These are phyloP conservation scores for Osmerus eperlanus DNA, from an alignment of 2,113 vertebrate species.

Conservation along the genomic window DNA sequence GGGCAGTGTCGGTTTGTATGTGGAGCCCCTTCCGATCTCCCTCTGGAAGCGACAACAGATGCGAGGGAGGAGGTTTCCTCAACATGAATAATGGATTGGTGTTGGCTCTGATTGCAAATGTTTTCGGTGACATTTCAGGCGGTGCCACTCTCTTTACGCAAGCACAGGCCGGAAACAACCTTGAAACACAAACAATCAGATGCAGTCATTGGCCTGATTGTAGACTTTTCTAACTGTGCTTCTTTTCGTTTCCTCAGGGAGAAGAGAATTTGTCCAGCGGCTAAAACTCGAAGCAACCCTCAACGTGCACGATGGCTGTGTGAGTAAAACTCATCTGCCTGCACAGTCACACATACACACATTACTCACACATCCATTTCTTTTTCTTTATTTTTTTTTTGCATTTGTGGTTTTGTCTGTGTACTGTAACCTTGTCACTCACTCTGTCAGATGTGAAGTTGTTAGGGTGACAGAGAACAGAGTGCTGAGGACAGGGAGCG, in stretches of 20 bases:
- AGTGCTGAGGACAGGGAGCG: background rate
- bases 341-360: background rate
- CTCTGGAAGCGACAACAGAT: background rate
- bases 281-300: conserved; percentile 96
- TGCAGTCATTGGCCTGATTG: background rate
- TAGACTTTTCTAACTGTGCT: background rate
- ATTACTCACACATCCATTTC: too few species aligned
- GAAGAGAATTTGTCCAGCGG: conserved; percentile 98
- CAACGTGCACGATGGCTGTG: conserved; percentile 96
- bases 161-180: too few species aligned
- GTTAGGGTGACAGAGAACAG: too few species aligned
- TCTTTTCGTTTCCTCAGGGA: conserved; percentile 71
- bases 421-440: background rate
- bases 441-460: background rate
- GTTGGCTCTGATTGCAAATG: conserved; percentile 13
- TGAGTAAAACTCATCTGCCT: conserved; percentile 72
- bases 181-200: too few species aligned
- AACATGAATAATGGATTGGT: conserved; percentile 32
- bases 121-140: conserved; percentile 29
- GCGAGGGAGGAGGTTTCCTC: background rate
- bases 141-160: too few species aligned
- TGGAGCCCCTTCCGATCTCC: background rate
- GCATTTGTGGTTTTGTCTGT: background rate
- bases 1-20: background rate
- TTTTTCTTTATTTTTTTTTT: too few species aligned